Conservation (phyloP, 2,113 vertebrate species). For the Melozone crissalis region DNA sequence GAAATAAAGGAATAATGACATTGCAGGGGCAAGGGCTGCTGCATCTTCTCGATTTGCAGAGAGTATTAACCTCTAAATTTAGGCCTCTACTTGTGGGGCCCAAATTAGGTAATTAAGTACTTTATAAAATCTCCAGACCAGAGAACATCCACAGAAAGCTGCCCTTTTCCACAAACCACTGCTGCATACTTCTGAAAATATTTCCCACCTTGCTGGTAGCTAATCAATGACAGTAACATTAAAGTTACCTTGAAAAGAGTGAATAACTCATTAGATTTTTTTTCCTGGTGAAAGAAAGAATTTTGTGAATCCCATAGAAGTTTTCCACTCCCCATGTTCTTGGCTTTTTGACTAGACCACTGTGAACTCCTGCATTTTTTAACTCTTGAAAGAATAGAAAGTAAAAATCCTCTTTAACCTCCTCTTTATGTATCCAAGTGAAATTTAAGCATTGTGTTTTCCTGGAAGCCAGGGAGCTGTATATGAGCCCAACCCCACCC, state of each 20-base stretch:
- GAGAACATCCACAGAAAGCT: background rate
- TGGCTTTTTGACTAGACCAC: constrained; percentile 47
- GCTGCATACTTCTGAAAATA: background rate
- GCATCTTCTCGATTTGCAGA: background rate
- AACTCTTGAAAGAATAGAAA: background rate
- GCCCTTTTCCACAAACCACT: background rate
- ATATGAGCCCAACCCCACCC: background rate
- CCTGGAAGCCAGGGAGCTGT: background rate
- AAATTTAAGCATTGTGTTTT: background rate
- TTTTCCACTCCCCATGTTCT: constrained; percentile 63
- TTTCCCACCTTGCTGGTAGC: background rate
- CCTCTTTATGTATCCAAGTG: background rate
- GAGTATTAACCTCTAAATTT: background rate
- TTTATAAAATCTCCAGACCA: background rate
- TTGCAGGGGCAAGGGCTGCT: background rate
- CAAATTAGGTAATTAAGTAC: background rate
- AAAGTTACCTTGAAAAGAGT: background rate
- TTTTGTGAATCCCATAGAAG: background rate
- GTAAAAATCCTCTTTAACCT: background rate
- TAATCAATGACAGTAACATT: background rate
- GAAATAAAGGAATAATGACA: background rate
- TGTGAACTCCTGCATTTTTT: background rate
- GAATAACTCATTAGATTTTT: background rate
- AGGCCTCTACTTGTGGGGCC: background rate
- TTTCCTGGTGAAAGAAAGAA: background rate